Evolutionary conservation across 2,888 invertebrate genomes (phyloP).

Genomic region (Agrilus mali): DNA sequence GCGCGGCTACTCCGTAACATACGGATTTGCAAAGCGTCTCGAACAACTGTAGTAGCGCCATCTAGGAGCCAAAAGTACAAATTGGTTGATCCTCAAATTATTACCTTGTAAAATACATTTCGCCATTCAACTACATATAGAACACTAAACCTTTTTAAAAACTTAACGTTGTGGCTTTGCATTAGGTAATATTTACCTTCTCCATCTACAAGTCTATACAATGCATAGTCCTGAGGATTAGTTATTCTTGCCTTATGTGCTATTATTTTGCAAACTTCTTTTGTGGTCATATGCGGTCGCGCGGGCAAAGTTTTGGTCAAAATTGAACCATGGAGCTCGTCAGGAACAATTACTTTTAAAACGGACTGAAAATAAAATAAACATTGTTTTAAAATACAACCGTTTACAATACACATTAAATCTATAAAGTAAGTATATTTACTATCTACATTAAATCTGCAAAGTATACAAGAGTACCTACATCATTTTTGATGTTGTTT

Average conservation of each 20-base stretch:
- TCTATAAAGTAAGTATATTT: too few relatives aligned
- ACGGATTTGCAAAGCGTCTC: too few relatives aligned
- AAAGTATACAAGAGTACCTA: slow-evolving; percentile 13
- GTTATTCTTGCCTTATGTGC: slow-evolving; percentile 92
- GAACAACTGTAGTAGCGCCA: too few relatives aligned
- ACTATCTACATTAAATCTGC: slow-evolving; percentile 6
- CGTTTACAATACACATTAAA: slow-evolving; percentile 1
- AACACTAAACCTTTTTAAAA: too few relatives aligned
- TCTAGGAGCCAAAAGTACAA: too few relatives aligned
- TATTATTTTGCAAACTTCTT: slow-evolving; percentile 86
- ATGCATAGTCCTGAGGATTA: slow-evolving; percentile 91
- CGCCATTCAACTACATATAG: too few relatives aligned
- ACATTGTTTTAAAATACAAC: background rate
- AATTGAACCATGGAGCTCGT: slow-evolving; percentile 86
- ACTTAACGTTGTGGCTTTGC: too few relatives aligned
- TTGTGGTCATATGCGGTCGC: slow-evolving; percentile 83
- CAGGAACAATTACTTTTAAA: slow-evolving; percentile 83
- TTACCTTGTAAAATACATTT: too few relatives aligned
- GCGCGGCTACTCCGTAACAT: too few relatives aligned
- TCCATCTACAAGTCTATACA: slow-evolving; percentile 81
- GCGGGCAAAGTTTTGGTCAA: slow-evolving; percentile 86
- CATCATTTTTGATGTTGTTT: slow-evolving; percentile 30
- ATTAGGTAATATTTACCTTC: slow-evolving; percentile 42
- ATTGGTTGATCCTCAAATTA: too few relatives aligned
- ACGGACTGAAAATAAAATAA: slow-evolving; percentile 41